Percentiles rank a stretch among this genome's conserved stretches.
phyloP scores from a whole-genome alignment of 2,797 vertebrate genomes.

The Schizopygopsis pylzovi region DNA sequence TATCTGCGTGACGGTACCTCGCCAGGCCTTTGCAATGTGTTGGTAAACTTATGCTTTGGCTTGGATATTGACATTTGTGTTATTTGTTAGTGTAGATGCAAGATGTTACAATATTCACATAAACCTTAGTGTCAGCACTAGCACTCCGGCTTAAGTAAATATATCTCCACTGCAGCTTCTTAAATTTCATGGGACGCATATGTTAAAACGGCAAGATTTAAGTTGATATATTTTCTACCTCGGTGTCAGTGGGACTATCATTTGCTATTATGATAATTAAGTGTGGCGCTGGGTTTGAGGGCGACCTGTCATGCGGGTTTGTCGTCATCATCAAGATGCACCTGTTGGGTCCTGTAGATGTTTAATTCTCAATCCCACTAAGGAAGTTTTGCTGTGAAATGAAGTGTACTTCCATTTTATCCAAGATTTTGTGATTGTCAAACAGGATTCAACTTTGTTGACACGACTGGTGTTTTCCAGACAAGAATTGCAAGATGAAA shows the following conservation, averaged over 20 bases:
- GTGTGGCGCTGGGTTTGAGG: neutral
- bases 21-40: slow-evolving; percentile 15
- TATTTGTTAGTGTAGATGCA: neutral
- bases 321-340: slow-evolving; percentile 15
- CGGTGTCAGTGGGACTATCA: neutral
- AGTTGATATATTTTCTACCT: neutral
- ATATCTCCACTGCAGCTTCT: neutral
- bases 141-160: neutral
- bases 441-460: slow-evolving; percentile 5
- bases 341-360: slow-evolving; percentile 23
- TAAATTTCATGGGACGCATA: neutral
- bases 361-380: neutral
- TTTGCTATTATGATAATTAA: neutral
- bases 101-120: neutral
- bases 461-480: neutral
- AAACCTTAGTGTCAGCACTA: neutral
- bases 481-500: neutral
- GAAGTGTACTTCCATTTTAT: neutral
- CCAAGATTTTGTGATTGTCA: neutral
- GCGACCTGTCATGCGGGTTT: slow-evolving; percentile 17
- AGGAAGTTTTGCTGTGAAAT: neutral
- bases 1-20: slow-evolving; percentile 43
- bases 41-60: slow-evolving; percentile 17
- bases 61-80: neutral
- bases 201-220: neutral